Evolutionary conservation across 2,797 vertebrate species (phyloP), one percentile per base, ranked within the genome.

Genomic region (Streptopelia turtur): DNA sequence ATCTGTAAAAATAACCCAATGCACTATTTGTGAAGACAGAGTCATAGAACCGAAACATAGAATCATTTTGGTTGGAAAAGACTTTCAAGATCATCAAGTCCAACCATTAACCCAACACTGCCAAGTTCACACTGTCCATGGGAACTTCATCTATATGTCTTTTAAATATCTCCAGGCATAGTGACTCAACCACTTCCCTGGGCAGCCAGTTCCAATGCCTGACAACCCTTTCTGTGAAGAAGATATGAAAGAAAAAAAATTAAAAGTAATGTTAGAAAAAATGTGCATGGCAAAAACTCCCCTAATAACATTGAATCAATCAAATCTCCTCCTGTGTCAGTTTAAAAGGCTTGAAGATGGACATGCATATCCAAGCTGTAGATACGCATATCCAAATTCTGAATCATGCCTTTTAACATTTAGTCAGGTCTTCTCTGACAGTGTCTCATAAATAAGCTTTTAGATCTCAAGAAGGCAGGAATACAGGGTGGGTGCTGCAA

Each of bases 231-330:
- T 45, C 43, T 45, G 18, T 45, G 43, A 45, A 45, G 43, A 45
- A 45, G 9, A 20, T 45, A 45, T 18, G 43, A 45, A 45, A 45
- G 57, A 43, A 11, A 27, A 87, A 82, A 63, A 41, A 47, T 3
- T 4, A 63, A 56, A 5, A 47, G 3, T 15, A 35, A 20, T 39
- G 55, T 61, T 1, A 21, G 65, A 69, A 87, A 27, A 3, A 47
- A 33, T 24, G 7, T 35, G 12, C 16, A 63, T 59, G 45, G 52
- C 33, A 43, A 78, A 93, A 80, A 64, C 8, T 59, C 30, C 68
- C 9, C 45, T 33, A 33, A 43, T 33, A 65, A 45, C 8, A 35
- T 4, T 0, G 0, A 76, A 35, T 79, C 57, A 53, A 66, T 74
- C 21, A 45, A 50, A 64, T 33, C 7, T 74, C 30, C 4, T 80